These are phyloP conservation scores for Ceyx erithaca DNA, from an alignment of 2,797 vertebrate genomes.

Conservation along the genomic window DNA sequence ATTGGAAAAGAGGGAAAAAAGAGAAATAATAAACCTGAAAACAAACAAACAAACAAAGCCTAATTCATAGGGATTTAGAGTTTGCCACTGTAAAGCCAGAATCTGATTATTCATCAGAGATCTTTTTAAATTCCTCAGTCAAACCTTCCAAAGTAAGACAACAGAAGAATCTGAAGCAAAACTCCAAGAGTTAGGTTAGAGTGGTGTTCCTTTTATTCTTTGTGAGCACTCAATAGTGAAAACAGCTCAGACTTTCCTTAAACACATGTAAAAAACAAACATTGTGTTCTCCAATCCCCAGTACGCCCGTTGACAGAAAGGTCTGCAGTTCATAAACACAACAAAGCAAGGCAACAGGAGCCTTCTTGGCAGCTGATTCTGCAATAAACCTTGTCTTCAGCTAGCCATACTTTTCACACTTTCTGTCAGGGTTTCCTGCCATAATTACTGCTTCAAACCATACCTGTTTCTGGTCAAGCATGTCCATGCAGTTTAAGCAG, in stretches of 20 bases:
- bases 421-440: neutral
- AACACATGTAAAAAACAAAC: neutral
- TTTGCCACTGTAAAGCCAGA: neutral
- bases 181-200: rapidly evolving
- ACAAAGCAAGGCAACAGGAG: too few relatives aligned
- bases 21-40: neutral
- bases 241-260: neutral
- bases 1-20: neutral
- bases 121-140: neutral
- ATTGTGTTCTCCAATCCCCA: neutral
- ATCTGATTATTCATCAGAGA: neutral
- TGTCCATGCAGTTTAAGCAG: neutral
- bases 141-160: neutral
- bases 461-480: neutral
- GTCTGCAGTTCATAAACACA: neutral
- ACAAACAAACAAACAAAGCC: rapidly evolving
- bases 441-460: neutral
- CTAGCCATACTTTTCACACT: neutral
- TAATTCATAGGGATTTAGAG: neutral
- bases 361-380: too few relatives aligned
- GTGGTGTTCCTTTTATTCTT: neutral
- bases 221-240: neutral
- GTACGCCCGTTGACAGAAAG: neutral
- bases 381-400: too few relatives aligned
- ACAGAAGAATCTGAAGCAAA: neutral